phyloP scores from a whole-genome alignment of 2,797 vertebrate species.

The Clarias laeviceps region DNA sequence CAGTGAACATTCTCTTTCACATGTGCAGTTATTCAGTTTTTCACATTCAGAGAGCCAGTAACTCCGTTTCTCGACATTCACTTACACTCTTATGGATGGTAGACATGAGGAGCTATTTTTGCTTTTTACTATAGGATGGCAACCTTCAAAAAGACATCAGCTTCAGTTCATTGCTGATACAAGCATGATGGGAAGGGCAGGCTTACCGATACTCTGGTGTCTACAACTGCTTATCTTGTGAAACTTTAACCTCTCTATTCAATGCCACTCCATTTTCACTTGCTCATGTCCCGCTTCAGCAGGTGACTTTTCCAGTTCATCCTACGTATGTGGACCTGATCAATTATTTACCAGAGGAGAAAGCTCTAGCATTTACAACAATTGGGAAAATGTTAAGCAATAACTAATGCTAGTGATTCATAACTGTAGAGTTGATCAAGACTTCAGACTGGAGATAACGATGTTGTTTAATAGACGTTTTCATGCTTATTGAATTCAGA shows the following conservation, averaged over 20 bases:
- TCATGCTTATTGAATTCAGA: not conserved
- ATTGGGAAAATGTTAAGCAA: slow-evolving; percentile 14
- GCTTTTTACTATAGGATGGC: not conserved
- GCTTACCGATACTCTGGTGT: slow-evolving; percentile 35
- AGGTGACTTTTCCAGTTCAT: slow-evolving; percentile 46
- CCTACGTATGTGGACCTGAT: slow-evolving; percentile 41
- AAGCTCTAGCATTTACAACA: slow-evolving; percentile 21
- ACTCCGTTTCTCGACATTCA: slow-evolving; percentile 23
- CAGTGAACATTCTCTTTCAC: slow-evolving; percentile 18
- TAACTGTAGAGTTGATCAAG: not conserved
- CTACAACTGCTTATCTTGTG: slow-evolving; percentile 42
- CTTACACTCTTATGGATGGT: slow-evolving; percentile 19
- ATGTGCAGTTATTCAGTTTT: slow-evolving; percentile 37
- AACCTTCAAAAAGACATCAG: slow-evolving; percentile 21
- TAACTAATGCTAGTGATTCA: slow-evolving; percentile 10
- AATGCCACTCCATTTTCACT: slow-evolving; percentile 55
- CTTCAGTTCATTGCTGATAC: slow-evolving; percentile 30
- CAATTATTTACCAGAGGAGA: slow-evolving; percentile 41
- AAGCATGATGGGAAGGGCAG: slow-evolving; percentile 22
- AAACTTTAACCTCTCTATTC: slow-evolving; percentile 49
- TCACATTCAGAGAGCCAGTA: slow-evolving; percentile 47
- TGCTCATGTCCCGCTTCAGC: slow-evolving; percentile 57
- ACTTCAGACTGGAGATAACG: not conserved
- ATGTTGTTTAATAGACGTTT: slow-evolving; percentile 10
- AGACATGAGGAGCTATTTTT: slow-evolving; percentile 27